Evolutionary conservation across 2,797 vertebrate genomes (phyloP).

Genomic region (Craterocephalus amniculus): DNA sequence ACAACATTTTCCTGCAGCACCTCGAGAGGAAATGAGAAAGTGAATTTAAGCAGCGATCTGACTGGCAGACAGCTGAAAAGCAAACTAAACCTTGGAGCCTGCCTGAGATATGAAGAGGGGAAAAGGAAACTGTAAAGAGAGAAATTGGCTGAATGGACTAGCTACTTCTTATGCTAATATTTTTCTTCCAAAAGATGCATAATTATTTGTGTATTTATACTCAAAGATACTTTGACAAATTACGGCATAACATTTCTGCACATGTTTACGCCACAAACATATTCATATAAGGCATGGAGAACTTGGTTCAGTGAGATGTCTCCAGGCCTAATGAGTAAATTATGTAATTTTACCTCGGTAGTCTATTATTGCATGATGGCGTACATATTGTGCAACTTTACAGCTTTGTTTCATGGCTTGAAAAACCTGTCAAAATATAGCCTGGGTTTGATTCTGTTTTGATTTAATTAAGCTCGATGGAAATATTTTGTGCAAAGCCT

Average conservation of each 20-base stretch:
- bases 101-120: conserved; percentile 19
- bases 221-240: neutral
- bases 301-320: neutral
- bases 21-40: conserved; percentile 57
- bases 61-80: conserved; percentile 45
- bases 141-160: conserved; percentile 22
- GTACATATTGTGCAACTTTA: neutral
- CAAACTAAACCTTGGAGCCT: conserved; percentile 32
- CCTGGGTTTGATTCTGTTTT: neutral
- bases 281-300: neutral
- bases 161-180: neutral
- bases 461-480: neutral
- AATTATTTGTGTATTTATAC: neutral
- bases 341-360: neutral
- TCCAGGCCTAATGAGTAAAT: neutral
- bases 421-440: neutral
- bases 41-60: conserved; percentile 51
- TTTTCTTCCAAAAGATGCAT: neutral
- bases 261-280: too few species aligned
- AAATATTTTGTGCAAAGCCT: neutral
- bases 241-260: neutral
- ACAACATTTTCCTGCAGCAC: conserved; percentile 67
- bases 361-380: neutral
- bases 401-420: neutral
- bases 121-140: conserved; percentile 8